Evolutionary conservation across 2,797 vertebrate genomes (phyloP).

Genomic region (Thalassophryne amazonica): DNA sequence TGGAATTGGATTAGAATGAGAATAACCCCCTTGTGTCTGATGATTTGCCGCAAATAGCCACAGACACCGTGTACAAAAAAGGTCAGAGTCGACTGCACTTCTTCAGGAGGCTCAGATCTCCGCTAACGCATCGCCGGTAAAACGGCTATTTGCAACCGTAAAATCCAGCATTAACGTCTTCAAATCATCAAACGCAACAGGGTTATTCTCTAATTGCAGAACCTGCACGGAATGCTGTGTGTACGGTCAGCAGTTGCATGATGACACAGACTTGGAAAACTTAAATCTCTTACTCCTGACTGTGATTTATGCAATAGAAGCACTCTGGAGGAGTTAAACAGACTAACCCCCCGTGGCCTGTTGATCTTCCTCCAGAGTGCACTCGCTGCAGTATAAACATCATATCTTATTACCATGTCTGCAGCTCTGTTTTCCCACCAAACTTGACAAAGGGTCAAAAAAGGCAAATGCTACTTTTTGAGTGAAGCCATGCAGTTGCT

Average conservation of each 20-base stretch:
- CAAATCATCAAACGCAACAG: too few relatives aligned
- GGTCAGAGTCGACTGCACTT: too few relatives aligned
- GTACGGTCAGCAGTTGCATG: conserved; percentile 24
- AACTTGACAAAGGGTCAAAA: conserved; percentile 15
- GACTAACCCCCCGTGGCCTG: conserved; percentile 23
- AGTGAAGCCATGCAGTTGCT: conserved; percentile 19
- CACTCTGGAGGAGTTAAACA: conserved; percentile 32
- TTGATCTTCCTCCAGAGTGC: conserved; percentile 7
- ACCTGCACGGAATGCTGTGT: too few relatives aligned
- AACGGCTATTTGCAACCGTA: too few relatives aligned
- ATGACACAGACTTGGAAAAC: background rate
- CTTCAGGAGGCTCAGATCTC: too few relatives aligned
- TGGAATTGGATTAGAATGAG: too few relatives aligned
- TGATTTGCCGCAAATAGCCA: too few relatives aligned
- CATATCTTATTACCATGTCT: conserved; percentile 3
- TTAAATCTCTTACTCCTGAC: conserved; percentile 38
- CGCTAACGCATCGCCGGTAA: too few relatives aligned
- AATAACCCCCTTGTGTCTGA: too few relatives aligned
- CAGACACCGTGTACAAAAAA: too few relatives aligned
- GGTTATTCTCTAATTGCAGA: too few relatives aligned
- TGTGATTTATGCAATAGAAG: conserved; percentile 41
- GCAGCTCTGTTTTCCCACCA: background rate
- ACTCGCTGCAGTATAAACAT: conserved; percentile 10
- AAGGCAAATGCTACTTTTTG: conserved; percentile 9
- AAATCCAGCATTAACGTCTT: too few relatives aligned